A percentile compares a stretch with the other conserved stretches of the same genome.
Evolutionary conservation across 2,888 invertebrate species (phyloP).

Genomic region (Allolobophora icterica): DNA sequence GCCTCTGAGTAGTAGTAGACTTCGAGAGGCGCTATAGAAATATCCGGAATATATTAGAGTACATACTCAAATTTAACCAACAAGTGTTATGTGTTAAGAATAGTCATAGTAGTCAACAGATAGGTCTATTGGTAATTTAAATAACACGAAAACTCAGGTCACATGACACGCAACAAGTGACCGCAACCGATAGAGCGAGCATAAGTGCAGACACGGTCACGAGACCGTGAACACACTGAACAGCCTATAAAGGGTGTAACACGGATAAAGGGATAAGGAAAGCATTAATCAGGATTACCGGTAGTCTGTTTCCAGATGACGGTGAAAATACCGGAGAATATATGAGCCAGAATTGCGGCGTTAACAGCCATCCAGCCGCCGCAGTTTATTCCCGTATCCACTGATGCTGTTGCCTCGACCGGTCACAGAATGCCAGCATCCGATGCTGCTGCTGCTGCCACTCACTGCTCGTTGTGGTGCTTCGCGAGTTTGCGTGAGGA

Average conservation of each 20-base stretch:
- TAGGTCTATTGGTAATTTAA: too few species aligned
- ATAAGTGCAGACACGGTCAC: too few species aligned
- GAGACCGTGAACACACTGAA: background rate
- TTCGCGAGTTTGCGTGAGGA: background rate
- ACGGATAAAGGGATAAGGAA: background rate
- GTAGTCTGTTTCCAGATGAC: background rate
- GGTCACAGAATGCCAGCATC: background rate
- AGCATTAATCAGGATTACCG: constrained; percentile 4
- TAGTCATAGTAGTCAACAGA: too few species aligned
- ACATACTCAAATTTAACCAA: too few species aligned
- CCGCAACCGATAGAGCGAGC: too few species aligned
- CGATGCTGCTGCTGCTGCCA: background rate
- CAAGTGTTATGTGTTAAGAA: too few species aligned
- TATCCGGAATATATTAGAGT: too few species aligned
- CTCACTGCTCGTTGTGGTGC: background rate
- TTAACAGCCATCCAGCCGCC: constrained; percentile 1
- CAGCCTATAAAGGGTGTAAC: background rate
- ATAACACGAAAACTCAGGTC: too few species aligned
- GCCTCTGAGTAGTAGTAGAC: too few species aligned
- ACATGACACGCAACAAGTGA: too few species aligned
- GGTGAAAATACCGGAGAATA: background rate
- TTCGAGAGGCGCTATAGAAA: too few species aligned
- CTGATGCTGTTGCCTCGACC: background rate
- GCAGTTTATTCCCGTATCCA: background rate
- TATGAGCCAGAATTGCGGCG: constrained; percentile 20